Conservation (phyloP, 37 sponge, comb jelly and placozoan genomes). For the Hormiphora californensis region DNA sequence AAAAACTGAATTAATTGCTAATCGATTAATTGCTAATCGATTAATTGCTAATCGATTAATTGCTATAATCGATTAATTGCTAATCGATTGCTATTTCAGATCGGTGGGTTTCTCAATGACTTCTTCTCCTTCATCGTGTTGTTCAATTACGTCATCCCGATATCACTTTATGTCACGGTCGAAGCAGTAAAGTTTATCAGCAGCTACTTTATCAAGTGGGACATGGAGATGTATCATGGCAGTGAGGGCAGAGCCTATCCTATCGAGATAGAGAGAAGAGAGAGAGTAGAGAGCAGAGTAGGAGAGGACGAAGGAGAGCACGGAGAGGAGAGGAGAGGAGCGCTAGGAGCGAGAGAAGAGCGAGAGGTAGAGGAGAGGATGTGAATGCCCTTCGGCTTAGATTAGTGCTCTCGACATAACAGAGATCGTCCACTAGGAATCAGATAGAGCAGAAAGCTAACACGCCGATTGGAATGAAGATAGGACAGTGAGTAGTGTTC, state of each 20-base stretch:
- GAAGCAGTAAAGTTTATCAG: slow-evolving; percentile 75
- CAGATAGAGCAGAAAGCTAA: slow-evolving; percentile 50
- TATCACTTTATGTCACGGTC: slow-evolving; percentile 80
- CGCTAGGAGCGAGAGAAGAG: neutral
- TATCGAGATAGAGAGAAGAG: neutral
- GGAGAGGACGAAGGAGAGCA: too few relatives aligned
- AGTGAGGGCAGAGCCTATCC: slow-evolving; percentile 54
- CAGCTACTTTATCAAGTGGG: slow-evolving; percentile 72
- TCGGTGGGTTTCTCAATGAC: slow-evolving; percentile 58
- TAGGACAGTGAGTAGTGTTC: slow-evolving; percentile 40
- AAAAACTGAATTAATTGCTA: too few relatives aligned
- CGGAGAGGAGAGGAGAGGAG: too few relatives aligned
- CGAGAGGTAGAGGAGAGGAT: neutral
- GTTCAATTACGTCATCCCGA: slow-evolving; percentile 67
- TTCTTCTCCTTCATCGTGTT: slow-evolving; percentile 53
- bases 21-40: too few relatives aligned
- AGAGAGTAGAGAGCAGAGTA: too few relatives aligned
- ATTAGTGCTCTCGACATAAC: too few relatives aligned
- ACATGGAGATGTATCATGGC: slow-evolving; percentile 75
- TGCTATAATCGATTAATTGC: too few relatives aligned
- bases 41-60: too few relatives aligned
- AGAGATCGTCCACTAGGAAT: too few relatives aligned
- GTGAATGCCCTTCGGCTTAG: too few relatives aligned
- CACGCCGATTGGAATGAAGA: slow-evolving; percentile 51
- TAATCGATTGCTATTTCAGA: too few relatives aligned